Base-by-base conservation (phyloP, 2,113 vertebrate species). In the Manacus vitellinus region DNA sequence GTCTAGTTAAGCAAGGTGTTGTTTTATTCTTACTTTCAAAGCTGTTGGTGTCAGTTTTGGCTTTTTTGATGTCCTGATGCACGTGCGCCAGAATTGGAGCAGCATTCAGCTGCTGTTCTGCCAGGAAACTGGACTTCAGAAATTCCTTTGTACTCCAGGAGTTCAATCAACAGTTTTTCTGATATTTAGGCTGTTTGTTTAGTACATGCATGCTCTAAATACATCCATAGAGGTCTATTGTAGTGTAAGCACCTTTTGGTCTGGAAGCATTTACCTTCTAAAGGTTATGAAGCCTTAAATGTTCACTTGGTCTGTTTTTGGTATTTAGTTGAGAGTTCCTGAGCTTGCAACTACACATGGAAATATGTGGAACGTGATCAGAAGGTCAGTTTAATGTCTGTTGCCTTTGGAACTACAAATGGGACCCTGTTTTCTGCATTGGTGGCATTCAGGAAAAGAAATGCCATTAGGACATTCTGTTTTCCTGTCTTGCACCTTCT, bases 21-120 rank as follows among this genome's bases (percentile, higher is more conserved):
- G 72, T 86, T 96, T 91, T 94, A 54, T 96, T 96, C 65, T 31
- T 87, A 0, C 47, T 92, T 96, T 97, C 83, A 95, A 92, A 96
- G 88, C 86, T 82, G 13, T 71, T 54, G 18, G 54, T 92, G 83
- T 87, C 35, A 72, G 22, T 12, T 89, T 86, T 62, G 76, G 28
- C 21, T 85, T 91, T 91, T 96, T 89, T 96, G 77, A 94, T 96
- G 91, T 93, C n/a, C 47, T 44, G 25, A 75, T 81, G 55, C 55
- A 74, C 1, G 1, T 47, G 56, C 71, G 15, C 43, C 0, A 0
- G 17, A 47, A 9, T 8, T 80, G 49, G 37, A 51, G 92, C 81
- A 80, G 21, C 63, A 77, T 78, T 51, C 17, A 3, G 37, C 62
- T 93, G 72, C 25, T 0, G 2, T 75, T 81, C 23, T 1, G 2